Percentiles rank a stretch among this genome's conserved stretches.
Conservation (phyloP, 1,140 invertebrate genomes). For the Plodia interpunctella region DNA sequence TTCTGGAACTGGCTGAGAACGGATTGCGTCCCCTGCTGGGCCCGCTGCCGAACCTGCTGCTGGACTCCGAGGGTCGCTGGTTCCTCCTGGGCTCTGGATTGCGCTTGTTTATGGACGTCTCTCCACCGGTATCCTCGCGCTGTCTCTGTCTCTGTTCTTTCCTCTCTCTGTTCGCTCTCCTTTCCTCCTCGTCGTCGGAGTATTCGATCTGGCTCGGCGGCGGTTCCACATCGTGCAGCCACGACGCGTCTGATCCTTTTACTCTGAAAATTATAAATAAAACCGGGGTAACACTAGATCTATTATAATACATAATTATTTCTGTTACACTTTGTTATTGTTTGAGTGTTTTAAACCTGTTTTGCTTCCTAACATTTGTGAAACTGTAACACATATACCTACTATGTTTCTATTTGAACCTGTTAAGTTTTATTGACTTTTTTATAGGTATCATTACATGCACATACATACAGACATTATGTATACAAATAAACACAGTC, state of each 20-base stretch:
- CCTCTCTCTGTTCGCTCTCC: constrained; percentile 62
- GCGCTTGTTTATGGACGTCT: constrained; percentile 44
- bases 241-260: constrained; percentile 90
- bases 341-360: too few species aligned
- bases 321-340: background rate
- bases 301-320: constrained; percentile 15
- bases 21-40: constrained; percentile 48
- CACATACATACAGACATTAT: too few species aligned
- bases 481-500: too few species aligned
- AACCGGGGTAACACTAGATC: too few species aligned
- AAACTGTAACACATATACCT: too few species aligned
- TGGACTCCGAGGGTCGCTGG: constrained; percentile 53
- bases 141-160: constrained; percentile 48
- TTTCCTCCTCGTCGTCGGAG: constrained; percentile 94
- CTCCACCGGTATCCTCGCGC: constrained; percentile 41
- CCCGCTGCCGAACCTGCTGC: constrained; percentile 56
- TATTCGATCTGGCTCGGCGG: constrained; percentile 85
- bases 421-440: too few species aligned
- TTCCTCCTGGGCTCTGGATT: constrained; percentile 40
- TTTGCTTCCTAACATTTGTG: too few species aligned
- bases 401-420: too few species aligned
- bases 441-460: too few species aligned
- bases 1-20: constrained; percentile 33
- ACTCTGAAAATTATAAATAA: constrained; percentile 71
- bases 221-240: constrained; percentile 89